Evolutionary conservation across 2,113 vertebrate genomes (phyloP), one percentile per base, ranked within the genome.

Genomic region (Nothoprocta perdicaria): DNA sequence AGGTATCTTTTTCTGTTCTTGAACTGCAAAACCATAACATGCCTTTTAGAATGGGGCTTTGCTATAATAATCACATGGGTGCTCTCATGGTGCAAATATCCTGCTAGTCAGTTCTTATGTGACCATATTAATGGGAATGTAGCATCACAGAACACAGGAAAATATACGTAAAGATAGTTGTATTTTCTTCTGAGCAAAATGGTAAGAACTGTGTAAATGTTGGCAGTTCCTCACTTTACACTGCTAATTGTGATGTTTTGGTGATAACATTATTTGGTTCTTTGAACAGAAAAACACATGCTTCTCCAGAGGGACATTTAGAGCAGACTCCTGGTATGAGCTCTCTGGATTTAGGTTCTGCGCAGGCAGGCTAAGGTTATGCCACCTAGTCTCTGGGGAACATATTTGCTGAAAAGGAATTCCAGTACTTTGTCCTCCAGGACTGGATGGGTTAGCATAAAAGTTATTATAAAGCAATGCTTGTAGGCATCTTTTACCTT

Each of bases 101-200:
- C 71, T 90, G n/a, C 53, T 45, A 81, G 67, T 91, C 71, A 84
- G 58, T 93, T 93, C 68, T 80, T 92, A 75, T 55, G 31, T 79
- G 66, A 84, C 22, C 12, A 62, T 76, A 88, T 73, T 50, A 65
- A 43, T 66, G 58, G 90, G 66, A 95, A 94, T 23, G 43, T 48
- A 94, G 94, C 52, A 58, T 48, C 18, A 62, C 26, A 86, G 74
- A 83, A 68, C 40, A 86, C 26, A 15, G 46, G 57, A 78, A 88
- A 91, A 52, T 18, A 88, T 18, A 63, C 80, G 66, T 72, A 87
- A 77, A 82, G 26, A 73, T 29, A 77, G n/a, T 11, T 38, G 4
- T 5, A 3, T 35, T 72, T 74, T 52, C 83, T 77, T 43, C 38
- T 84, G 62, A 84, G 40, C n/a, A 80, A 86, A 86, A 22, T 35